Evolutionary conservation across 2,113 vertebrate species (phyloP).

Genomic region (Bos taurus): ARS-UCD2.0 NC_037330.1:22859001-22859500

Average conservation of each 20-base stretch:
- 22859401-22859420: neutral
- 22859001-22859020: neutral
- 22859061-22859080: neutral
- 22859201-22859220: neutral
- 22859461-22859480: neutral
- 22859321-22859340: neutral
- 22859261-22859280: neutral
- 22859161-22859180: neutral
- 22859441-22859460: neutral
- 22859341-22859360: neutral
- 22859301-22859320: neutral
- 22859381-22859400: neutral
- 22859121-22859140: neutral
- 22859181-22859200: neutral
- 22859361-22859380: neutral
- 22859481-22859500: neutral
- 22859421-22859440: neutral
- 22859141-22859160: neutral
- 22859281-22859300: neutral
- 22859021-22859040: neutral
- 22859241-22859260: neutral
- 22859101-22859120: neutral
- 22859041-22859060: neutral
- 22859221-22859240: neutral
- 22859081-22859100: neutral